Base-by-base conservation (phyloP, 35 echinoderm and acorn worm species). In the Heliocidaris tuberculata region DNA sequence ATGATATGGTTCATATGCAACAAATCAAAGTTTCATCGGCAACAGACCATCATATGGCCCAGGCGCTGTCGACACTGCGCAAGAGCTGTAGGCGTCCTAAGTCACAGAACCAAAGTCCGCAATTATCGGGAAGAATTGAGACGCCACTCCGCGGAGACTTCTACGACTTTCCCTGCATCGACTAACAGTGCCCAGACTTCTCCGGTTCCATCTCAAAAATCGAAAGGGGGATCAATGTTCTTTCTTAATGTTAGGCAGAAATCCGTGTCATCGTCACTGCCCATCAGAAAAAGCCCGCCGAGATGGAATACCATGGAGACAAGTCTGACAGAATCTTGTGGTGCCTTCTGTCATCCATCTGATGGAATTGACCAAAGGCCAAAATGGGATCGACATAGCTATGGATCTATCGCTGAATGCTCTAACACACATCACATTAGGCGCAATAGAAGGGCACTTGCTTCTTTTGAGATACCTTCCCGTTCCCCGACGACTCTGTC, bases 51-150 rank as follows among this genome's bases (percentile, higher is more conserved):
- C 10, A 8, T 93, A 9, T 93, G 91, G 91, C 91, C 91, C 27
- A 49, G 47, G 50, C 47, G 29, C 11, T 93, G 91, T 31, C 91
- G 91, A 48, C 91, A 93, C 91, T 93, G 91, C 30, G 91, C 91
- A 24, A 24, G 50, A 59, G 91, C 91, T 32, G 10, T 93, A 9
- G 91, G 48, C 19, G 11, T 50, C 15, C 7, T 32, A 12, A 7
- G 65, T n/a, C 1, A 3, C 7, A 78, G 27, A 78, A n/a, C 65
- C 65, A n/a, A 78, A 78, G 65, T 78, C 65, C 65, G 65, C 7
- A n/a, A n/a, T 8, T 11, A 19, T 89, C 29, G 9, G 19, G 24
- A 47, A 15, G 31, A 48, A 89, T 47, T 13, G 31, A 10, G 17
- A 47, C 31, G 9, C 32, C 3, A 48, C 87, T 89, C 47, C 31